Evolutionary conservation across 2,888 invertebrate species (phyloP), one percentile per base, ranked within the genome.

Genomic region (Hanleya hanleyi): DNA sequence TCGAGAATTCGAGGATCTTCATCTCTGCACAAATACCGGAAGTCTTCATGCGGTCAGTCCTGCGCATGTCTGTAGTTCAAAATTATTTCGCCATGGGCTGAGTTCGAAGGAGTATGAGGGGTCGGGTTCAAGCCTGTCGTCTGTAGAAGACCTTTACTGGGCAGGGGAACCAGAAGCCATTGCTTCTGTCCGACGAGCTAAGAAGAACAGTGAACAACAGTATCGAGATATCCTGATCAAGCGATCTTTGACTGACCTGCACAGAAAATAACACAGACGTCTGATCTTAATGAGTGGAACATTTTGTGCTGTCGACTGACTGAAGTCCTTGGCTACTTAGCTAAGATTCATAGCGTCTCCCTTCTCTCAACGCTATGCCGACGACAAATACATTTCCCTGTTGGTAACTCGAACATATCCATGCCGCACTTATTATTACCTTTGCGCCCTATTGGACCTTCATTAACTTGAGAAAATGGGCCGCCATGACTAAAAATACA

Each of bases 1-100:
- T 9, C 76, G 78, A 26, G 87, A 87, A 75, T 81, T 87, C 36
- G 87, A 87, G 69, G 87, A 87, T 71, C 75, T 87, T 9, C 78
- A 81, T 49, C 22, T 86, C 50, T 83, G 82, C 78, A 80, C 83
- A 12, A 74, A 79, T 7, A 85, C 84, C 3, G 84, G 84, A 5
- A 29, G 38, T 41, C 38, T 66, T 6, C 38, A 41, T 37, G 29
- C 66, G 22, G 22, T 41, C 26, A 57, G 29, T 29, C 29, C 57
- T 29, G 57, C 4, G 57, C 57, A 57, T 29, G 32, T 26, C 32
- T 22, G 22, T 57, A 32, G 26, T 9, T 4, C 57, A 22, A 22
- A 32, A 29, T 29, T 57, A 22, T 26, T 57, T 22, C 29, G 15
- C 18, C 57, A 9, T 29, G 57, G 29, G 18, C 22, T 66, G 26